These are phyloP conservation scores for Gambusia affinis DNA, from an alignment of 2,113 vertebrate species.

Conservation along the genomic window DNA sequence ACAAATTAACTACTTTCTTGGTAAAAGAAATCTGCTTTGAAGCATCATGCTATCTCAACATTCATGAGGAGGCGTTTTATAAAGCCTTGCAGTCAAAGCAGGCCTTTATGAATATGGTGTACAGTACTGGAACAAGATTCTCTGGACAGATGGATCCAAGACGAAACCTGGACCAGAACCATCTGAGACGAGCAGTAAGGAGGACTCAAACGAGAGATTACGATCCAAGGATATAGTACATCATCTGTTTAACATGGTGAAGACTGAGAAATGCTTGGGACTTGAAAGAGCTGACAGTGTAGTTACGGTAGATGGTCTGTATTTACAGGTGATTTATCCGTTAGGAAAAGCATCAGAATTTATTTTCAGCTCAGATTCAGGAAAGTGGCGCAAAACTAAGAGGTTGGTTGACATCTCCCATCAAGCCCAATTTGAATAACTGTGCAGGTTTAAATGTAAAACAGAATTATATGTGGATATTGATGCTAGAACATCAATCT, in stretches of 20 bases:
- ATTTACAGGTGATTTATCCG: neutral
- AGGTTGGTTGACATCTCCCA: neutral
- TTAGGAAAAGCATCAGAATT: neutral
- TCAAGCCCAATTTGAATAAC: neutral
- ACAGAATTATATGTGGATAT: neutral
- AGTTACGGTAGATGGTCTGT: neutral
- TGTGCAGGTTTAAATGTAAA: neutral
- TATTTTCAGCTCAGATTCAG: neutral
- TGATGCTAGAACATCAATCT: neutral
- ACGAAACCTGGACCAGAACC: constrained; percentile 8
- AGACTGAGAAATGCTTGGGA: neutral
- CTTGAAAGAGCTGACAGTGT: neutral
- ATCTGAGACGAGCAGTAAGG: neutral
- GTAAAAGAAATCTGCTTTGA: neutral
- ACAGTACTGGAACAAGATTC: neutral
- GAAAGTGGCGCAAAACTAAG: neutral
- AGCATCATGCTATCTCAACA: neutral
- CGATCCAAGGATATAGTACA: neutral
- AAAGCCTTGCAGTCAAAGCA: neutral
- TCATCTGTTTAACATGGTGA: neutral
- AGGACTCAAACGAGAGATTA: neutral
- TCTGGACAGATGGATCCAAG: constrained; percentile 13
- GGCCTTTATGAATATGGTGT: neutral
- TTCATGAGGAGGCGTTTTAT: constrained; percentile 1
- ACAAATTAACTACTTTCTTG: neutral